phyloP scores from a whole-genome alignment of 2,888 invertebrate genomes.

The Hetaerina titia region DNA sequence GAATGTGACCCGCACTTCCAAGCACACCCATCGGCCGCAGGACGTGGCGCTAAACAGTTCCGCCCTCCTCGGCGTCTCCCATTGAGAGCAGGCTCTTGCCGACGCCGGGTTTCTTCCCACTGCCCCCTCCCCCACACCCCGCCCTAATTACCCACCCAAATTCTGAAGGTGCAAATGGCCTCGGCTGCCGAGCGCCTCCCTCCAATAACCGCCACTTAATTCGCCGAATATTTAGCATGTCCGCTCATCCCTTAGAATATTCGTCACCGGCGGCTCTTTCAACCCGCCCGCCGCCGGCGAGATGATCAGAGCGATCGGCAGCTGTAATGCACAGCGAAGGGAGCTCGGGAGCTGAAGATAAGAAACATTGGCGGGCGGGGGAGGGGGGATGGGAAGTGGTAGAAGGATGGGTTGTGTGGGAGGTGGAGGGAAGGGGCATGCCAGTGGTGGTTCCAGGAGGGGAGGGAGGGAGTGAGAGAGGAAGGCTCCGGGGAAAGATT shows the following conservation, averaged over 20 bases:
- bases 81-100: background rate
- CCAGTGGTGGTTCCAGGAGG: background rate
- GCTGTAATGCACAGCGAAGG: background rate
- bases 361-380: background rate
- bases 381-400: background rate
- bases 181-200: background rate
- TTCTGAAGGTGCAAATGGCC: background rate
- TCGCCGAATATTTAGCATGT: constrained; percentile 1
- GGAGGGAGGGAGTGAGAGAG: background rate
- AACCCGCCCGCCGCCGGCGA: background rate
- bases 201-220: background rate
- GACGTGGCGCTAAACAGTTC: too few relatives aligned
- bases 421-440: background rate
- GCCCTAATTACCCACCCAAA: background rate
- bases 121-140: background rate
- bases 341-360: background rate
- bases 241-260: background rate
- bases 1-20: too few relatives aligned
- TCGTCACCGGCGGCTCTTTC: background rate
- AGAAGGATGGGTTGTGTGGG: background rate
- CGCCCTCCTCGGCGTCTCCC: background rate
- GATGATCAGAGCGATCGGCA: background rate
- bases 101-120: background rate
- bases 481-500: background rate
- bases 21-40: too few relatives aligned